Evolutionary conservation across 2,888 invertebrate species (phyloP), one percentile per base, ranked within the genome.

Genomic region (Helicoverpa assulta): DNA sequence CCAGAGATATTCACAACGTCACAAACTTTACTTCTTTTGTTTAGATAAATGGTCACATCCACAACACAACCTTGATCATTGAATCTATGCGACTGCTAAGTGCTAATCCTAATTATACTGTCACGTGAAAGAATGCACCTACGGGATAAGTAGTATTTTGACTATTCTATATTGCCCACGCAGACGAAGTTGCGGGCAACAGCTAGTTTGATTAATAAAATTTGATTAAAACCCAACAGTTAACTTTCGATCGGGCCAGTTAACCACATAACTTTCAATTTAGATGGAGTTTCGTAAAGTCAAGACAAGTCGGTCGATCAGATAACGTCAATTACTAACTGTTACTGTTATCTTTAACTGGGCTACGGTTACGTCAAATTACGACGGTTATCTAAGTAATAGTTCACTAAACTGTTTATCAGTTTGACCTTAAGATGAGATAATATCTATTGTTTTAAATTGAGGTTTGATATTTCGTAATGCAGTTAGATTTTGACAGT

Each of bases 271-370:
- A 78, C 67, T 67, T 62, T 71, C 73, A 78, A 78, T 78, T 78
- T 26, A 64, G 50, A 53, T 21, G 33, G 29, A 77, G 67, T 78
- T 81, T 58, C 53, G 73, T 67, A 47, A 70, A 72, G 55, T 81
- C 8, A 33, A 52, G 29, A 51, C 37, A 70, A 76, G 54, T 33
- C 62, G 65, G 18, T 62, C 59, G 59, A 73, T 78, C 73, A 54
- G 84, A 82, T 84, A 82, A 71, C 82, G 74, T 71, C 84, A 78
- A 82, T 82, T 80, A 80, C 59, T 51, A 57, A 76, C 60, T 47
- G 70, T n/a, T 21, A n/a, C 51, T 40, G 63, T 78, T 78, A 78
- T 78, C 81, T 77, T 18, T 43, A 55, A 76, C 76, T 56, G 57
- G 56, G 66, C 66, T 68, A 58, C 60, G 64, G 66, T 61, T 70